Conservation (phyloP, 2,888 invertebrate species). For the Lymantria dispar region DNA sequence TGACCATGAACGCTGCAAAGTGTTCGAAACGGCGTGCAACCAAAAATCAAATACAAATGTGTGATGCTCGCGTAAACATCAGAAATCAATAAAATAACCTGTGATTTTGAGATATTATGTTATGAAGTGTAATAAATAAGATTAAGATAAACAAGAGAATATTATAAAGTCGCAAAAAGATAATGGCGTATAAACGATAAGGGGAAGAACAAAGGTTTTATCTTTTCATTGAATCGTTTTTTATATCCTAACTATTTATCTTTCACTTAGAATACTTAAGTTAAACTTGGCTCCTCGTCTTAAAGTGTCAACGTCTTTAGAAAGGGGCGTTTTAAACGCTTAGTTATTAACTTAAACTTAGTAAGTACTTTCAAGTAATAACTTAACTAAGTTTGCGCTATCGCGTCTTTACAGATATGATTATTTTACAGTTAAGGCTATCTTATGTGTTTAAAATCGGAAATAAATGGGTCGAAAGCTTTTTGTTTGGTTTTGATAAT, state of each 20-base stretch:
- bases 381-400: slow-evolving; percentile 28
- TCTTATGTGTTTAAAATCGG: slow-evolving; percentile 6
- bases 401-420: slow-evolving; percentile 27
- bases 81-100: too few relatives aligned
- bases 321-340: slow-evolving; percentile 30
- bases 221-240: neutral
- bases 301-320: slow-evolving; percentile 33
- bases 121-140: too few relatives aligned
- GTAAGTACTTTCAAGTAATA: slow-evolving; percentile 29
- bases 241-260: neutral
- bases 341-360: slow-evolving; percentile 34
- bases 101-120: too few relatives aligned
- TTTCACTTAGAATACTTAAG: slow-evolving; percentile 15
- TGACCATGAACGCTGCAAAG: too few relatives aligned
- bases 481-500: neutral
- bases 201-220: neutral
- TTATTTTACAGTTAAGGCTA: slow-evolving; percentile 26
- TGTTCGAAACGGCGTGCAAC: too few relatives aligned
- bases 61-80: too few relatives aligned
- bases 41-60: too few relatives aligned
- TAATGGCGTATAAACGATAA: neutral
- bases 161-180: too few relatives aligned
- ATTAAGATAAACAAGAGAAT: neutral
- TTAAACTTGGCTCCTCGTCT: slow-evolving; percentile 18
- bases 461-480: neutral